Base-by-base conservation (phyloP, 2,888 invertebrate species). In the Aelia acuminata region DNA sequence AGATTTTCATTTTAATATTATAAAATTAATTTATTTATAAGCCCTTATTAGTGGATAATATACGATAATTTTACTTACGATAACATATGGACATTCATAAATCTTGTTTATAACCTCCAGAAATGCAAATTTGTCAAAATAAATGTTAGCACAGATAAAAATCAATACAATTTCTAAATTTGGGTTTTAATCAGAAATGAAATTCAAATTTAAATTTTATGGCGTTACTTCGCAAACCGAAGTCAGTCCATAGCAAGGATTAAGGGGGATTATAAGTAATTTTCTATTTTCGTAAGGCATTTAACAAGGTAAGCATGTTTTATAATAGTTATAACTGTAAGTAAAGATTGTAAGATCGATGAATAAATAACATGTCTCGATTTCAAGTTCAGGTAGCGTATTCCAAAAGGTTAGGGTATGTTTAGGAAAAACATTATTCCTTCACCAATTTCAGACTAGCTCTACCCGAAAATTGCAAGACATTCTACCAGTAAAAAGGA, bases 81-180 rank as follows among this genome's bases (percentile, higher is more conserved):
- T 70, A 70, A 70, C 63, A 70, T 70, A 70, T 70, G 63, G 63
- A 35, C 18, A 18, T 35, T 70, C 20, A 18, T 35, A 35, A 35
- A 31, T 70, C 31, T 70, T 18, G 31, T 70, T 63, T 70, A 70
- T 70, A 70, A 70, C 63, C 63, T 70, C 31, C 18, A 2, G 63
- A 70, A 70, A 70, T 35, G 63, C 31, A 70, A 70, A 70, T 70
- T 70, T 18, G 18, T 70, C 35, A 70, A 57, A 70, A 70, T 35
- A 35, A 7, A 3, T 31, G 31, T 4, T 70, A 18, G 63, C 31
- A 13, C 26, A 5, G 31, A 20, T 35, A 35, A 35, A 49, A 18
- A 22, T 53, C n/a, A 22, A 70, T 35, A 18, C 35, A 70, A 18
- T 18, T 1, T 35, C 63, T 70, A 70, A 70, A 70, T 70, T 70